phyloP scores from a whole-genome alignment of 2,888 invertebrate genomes.

The Alloplasta piceator region DNA sequence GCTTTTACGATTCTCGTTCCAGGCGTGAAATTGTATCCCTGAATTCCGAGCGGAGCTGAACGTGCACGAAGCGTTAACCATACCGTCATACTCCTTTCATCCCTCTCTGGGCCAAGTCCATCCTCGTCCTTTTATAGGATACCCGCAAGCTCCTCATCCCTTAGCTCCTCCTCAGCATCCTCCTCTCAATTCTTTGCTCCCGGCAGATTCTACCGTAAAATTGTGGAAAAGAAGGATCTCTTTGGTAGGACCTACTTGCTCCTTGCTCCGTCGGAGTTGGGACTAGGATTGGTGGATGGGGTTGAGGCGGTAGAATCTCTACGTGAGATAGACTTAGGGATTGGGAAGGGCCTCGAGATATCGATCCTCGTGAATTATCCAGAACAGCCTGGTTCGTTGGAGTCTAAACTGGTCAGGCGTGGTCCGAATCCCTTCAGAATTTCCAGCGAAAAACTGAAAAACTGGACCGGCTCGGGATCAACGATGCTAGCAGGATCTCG shows the following conservation, averaged over 20 bases:
- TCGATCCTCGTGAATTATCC: slow-evolving; percentile 66
- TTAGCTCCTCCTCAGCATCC: slow-evolving; percentile 34
- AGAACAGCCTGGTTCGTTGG: slow-evolving; percentile 47
- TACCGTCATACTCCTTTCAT: slow-evolving; percentile 29
- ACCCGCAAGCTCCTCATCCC: slow-evolving; percentile 44
- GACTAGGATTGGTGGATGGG: not conserved
- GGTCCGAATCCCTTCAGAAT: slow-evolving; percentile 9
- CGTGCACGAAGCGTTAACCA: slow-evolving; percentile 26
- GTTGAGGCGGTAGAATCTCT: slow-evolving; percentile 11
- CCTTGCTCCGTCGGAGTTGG: not conserved
- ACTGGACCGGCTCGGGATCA: slow-evolving; percentile 27
- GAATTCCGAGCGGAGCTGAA: slow-evolving; percentile 1
- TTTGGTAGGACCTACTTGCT: slow-evolving; percentile 25
- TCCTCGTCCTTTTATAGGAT: slow-evolving; percentile 17
- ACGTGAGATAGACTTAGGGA: slow-evolving; percentile 36
- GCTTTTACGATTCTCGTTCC: slow-evolving; percentile 36
- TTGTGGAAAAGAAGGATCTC: slow-evolving; percentile 7
- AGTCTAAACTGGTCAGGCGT: slow-evolving; percentile 45
- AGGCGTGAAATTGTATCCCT: slow-evolving; percentile 31
- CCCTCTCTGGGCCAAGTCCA: slow-evolving; percentile 5
- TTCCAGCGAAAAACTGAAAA: slow-evolving; percentile 46
- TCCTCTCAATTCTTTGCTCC: slow-evolving; percentile 28
- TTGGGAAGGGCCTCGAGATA: slow-evolving; percentile 34
- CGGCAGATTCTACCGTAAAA: not conserved
- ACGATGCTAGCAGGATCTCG: slow-evolving; percentile 36